These are phyloP conservation scores for Mesembrinibis cayennensis DNA, from an alignment of 2,113 vertebrate genomes.

Conservation along the genomic window DNA sequence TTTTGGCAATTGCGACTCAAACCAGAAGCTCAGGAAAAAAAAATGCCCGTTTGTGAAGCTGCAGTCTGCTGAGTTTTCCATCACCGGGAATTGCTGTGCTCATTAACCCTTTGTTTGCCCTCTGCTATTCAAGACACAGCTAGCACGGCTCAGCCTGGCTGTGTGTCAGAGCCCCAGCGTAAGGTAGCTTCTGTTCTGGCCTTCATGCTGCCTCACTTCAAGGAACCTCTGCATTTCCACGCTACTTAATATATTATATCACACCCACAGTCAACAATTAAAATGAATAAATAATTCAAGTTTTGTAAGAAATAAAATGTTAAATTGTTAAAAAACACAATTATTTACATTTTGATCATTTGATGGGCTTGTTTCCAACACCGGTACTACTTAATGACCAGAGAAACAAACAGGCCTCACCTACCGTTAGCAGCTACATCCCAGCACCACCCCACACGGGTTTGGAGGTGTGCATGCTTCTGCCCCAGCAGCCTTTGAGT, in stretches of 20 bases:
- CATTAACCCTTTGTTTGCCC: background rate
- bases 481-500: background rate
- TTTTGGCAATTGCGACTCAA: background rate
- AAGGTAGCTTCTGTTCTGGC: background rate
- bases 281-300: slow-evolving; percentile 65
- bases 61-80: background rate
- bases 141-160: background rate
- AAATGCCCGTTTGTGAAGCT: background rate
- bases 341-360: slow-evolving; percentile 58
- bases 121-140: background rate
- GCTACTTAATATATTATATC: background rate
- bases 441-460: background rate
- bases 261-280: slow-evolving; percentile 35
- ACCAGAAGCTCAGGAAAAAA: background rate
- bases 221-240: slow-evolving; percentile 24
- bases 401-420: background rate
- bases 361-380: background rate
- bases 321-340: slow-evolving; percentile 28
- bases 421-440: background rate
- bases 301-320: slow-evolving; percentile 42
- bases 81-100: rapidly evolving
- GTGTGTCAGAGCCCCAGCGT: background rate
- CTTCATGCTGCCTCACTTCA: background rate
- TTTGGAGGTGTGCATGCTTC: background rate
- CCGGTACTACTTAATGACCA: background rate